phyloP scores from a whole-genome alignment of 2,113 vertebrate genomes.

The Gymnarchus niloticus region DNA sequence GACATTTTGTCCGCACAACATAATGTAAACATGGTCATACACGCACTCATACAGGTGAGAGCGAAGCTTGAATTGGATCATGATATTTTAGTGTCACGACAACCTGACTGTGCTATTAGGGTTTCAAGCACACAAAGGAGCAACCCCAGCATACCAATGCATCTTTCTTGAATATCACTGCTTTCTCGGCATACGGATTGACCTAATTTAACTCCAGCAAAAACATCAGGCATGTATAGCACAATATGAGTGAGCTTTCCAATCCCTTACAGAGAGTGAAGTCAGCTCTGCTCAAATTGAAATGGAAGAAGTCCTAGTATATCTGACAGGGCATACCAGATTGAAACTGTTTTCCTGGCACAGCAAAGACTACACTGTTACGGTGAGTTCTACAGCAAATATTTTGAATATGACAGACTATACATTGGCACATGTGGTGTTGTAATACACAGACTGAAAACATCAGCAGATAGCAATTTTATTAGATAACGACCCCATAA shows the following conservation, averaged over 20 bases:
- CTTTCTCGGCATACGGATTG: no score
- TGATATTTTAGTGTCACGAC: no score
- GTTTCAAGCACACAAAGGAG: neutral
- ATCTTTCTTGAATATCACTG: no score
- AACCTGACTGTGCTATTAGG: neutral
- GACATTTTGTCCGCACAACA: no score
- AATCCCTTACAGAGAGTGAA: neutral
- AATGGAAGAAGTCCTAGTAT: neutral
- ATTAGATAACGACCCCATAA: neutral
- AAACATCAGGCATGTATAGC: neutral
- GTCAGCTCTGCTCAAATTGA: neutral
- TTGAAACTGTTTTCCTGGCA: neutral
- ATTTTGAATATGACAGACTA: neutral
- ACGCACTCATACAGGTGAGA: no score
- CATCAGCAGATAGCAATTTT: neutral
- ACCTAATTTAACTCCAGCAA: no score
- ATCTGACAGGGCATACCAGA: neutral
- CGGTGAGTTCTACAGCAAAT: neutral
- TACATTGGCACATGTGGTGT: neutral
- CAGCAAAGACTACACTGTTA: neutral
- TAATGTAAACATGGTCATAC: no score
- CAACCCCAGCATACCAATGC: no score
- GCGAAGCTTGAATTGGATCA: no score
- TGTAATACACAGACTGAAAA: neutral
- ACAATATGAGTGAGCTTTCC: neutral